Conservation (phyloP, 37 sponge, comb jelly and placozoan species). For the Agelas oroides region DNA sequence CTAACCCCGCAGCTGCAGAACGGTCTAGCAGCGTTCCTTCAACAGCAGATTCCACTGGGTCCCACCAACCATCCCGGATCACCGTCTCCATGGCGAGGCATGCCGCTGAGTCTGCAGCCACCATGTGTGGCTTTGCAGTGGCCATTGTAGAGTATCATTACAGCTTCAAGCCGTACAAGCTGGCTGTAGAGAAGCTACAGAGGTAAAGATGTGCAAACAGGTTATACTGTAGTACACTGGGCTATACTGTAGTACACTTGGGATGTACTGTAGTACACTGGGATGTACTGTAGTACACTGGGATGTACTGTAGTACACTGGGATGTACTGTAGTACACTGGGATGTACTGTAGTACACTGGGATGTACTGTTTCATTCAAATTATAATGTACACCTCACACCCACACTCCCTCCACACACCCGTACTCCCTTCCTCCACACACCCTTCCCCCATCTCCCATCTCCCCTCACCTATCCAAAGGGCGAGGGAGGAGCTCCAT, state of each 20-base stretch:
- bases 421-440: neutral
- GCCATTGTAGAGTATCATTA: conserved; percentile 66
- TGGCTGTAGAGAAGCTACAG: conserved; percentile 38
- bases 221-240: no score
- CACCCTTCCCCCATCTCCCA: neutral
- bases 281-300: no score
- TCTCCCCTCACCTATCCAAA: no score
- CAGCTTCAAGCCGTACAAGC: conserved; percentile 35
- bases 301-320: no score
- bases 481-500: conserved; percentile 5
- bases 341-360: no score
- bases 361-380: no score
- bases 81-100: conserved; percentile 67
- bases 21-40: neutral
- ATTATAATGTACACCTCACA: neutral
- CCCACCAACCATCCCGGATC: conserved; percentile 23
- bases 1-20: neutral
- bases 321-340: no score
- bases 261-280: no score
- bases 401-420: neutral
- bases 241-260: no score
- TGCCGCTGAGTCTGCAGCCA: conserved; percentile 79
- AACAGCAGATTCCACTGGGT: neutral
- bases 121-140: conserved; percentile 71
- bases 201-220: conserved; percentile 19